phyloP scores from a whole-genome alignment of 2,888 invertebrate genomes.

The Macrosiphum euphorbiae region DNA sequence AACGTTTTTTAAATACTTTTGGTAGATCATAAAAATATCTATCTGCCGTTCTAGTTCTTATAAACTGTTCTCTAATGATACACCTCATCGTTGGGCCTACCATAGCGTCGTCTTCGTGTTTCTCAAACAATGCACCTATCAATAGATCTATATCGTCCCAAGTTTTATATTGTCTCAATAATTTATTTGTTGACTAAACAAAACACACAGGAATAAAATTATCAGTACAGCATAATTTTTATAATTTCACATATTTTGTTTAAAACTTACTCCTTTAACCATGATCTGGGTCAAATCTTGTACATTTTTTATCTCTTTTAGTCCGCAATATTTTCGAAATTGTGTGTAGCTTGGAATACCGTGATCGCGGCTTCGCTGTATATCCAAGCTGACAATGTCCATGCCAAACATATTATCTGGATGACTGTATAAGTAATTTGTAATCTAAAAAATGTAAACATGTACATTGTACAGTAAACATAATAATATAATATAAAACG shows the following conservation, averaged over 20 bases:
- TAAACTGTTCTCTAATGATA: slow-evolving; percentile 82
- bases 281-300: slow-evolving; percentile 48
- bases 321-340: slow-evolving; percentile 78
- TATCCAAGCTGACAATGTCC: slow-evolving; percentile 82
- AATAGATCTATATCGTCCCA: slow-evolving; percentile 81
- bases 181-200: slow-evolving; percentile 37
- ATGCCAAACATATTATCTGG: slow-evolving; percentile 71
- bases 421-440: slow-evolving; percentile 65
- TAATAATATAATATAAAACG: background rate
- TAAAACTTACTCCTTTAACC: slow-evolving; percentile 49
- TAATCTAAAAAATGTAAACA: slow-evolving; percentile 60
- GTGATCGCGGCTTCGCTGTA: slow-evolving; percentile 86
- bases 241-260: background rate
- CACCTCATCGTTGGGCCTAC: slow-evolving; percentile 84
- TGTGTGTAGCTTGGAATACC: slow-evolving; percentile 81
- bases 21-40: slow-evolving; percentile 78
- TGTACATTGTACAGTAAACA: background rate
- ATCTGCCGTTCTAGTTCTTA: slow-evolving; percentile 80
- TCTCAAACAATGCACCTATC: slow-evolving; percentile 82
- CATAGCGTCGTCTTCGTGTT: slow-evolving; percentile 74
- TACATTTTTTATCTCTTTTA: slow-evolving; percentile 68
- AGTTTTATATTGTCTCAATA: slow-evolving; percentile 74
- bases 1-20: slow-evolving; percentile 51
- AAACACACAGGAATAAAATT: background rate
- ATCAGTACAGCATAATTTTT: background rate